Base-by-base conservation (phyloP, 2,888 invertebrate species). In the Drosophila eohydei region DNA sequence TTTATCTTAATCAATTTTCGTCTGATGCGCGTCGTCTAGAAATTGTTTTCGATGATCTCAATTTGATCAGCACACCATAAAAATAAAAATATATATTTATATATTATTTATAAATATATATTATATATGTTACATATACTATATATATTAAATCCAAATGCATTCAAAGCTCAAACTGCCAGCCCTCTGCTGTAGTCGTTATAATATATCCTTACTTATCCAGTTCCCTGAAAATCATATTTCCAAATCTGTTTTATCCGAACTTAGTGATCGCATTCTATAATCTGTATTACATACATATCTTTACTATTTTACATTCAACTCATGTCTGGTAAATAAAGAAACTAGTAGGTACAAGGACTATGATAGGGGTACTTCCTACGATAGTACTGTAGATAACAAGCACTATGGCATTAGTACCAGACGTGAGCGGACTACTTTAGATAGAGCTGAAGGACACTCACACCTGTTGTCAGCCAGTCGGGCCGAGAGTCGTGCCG, bases 301-400 rank as follows among this genome's bases (percentile, higher is more conserved):
- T 28, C 46, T n/a, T 21, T 38, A 41, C 26, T 38, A n/a, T 32
- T 56, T 62, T 12, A 16, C 36, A n/a, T 65, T 48, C 14, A 26
- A 55, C 5, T n/a, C 16, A 9, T 8, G 54, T 8, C 28, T 32
- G 9, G 7, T 2, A 41, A 58, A 57, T 67, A 56, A 62, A 89
- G 83, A 80, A 73, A 90, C 81, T 72, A 82, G 83, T 68, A 80
- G 83, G 69, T 76, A 82, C 62, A 72, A 86, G 59, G 91, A 90
- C 59, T 85, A 84, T 67, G 90, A 91, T 57, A 81, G 90, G 62
- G 91, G 89, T 54, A 82, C 90, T 46, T 91, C 91, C 58, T 90
- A 92, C 63, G 91, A 91, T 71, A 91, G 85, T 70, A 88, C 83
- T 48, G 71, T 63, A 38, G 88, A 85, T 43, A 66, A 56, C 14